A percentile compares a stretch with the other conserved stretches of the same genome.
Conservation (phyloP, 2,797 vertebrate species). For the Adelosebastes latens region DNA sequence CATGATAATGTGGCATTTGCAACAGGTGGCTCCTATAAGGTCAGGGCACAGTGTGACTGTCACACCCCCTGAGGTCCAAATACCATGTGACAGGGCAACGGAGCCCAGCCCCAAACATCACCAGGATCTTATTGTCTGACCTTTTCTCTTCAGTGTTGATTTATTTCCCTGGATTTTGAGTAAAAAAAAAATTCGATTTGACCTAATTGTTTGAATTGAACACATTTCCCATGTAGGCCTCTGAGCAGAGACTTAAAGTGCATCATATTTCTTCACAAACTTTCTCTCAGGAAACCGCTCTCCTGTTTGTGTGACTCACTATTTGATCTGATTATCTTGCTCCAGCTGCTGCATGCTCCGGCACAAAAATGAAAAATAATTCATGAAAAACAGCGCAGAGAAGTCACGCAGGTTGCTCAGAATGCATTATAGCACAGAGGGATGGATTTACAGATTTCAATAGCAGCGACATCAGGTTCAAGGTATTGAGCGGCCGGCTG, state of each 20-base stretch:
- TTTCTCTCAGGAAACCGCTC: background rate
- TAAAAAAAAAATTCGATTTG: background rate
- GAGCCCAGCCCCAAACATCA: slow-evolving; percentile 23
- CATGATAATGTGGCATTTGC: slow-evolving; percentile 82
- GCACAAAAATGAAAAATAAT: slow-evolving; percentile 42
- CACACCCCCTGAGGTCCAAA: slow-evolving; percentile 63
- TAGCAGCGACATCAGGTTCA: slow-evolving; percentile 12
- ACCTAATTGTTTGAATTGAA: background rate
- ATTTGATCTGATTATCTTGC: slow-evolving; percentile 58
- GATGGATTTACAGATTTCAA: slow-evolving; percentile 22
- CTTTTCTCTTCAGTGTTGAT: slow-evolving; percentile 46
- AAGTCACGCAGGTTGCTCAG: slow-evolving; percentile 14
- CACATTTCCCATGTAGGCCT: background rate
- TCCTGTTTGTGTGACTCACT: slow-evolving; percentile 43
- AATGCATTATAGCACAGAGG: slow-evolving; percentile 15
- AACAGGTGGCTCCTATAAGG: slow-evolving; percentile 75
- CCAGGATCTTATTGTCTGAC: slow-evolving; percentile 39
- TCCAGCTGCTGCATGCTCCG: slow-evolving; percentile 39
- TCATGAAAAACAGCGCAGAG: slow-evolving; percentile 25
- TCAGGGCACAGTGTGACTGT: slow-evolving; percentile 74
- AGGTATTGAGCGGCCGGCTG: background rate
- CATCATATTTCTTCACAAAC: slow-evolving; percentile 4
- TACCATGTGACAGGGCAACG: slow-evolving; percentile 48
- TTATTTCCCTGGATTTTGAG: slow-evolving; percentile 1
- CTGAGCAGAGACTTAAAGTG: background rate